Evolutionary conservation across 2,797 vertebrate species (phyloP).

Genomic region (Chiloscyllium punctatum): DNA sequence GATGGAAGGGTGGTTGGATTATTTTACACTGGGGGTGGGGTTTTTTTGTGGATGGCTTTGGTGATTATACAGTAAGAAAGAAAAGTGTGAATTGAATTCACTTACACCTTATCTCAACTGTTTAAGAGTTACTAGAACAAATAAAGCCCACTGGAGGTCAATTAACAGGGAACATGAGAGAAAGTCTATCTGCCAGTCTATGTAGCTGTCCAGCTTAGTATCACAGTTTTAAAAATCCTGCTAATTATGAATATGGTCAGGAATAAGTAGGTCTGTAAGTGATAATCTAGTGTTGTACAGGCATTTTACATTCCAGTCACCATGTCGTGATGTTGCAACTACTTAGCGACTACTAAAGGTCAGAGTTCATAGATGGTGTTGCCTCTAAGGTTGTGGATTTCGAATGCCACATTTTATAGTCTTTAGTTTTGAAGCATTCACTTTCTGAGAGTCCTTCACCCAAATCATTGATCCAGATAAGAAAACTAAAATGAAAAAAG

Average conservation of each 20-base stretch:
- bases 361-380: not conserved
- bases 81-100: not conserved
- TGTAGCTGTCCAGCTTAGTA: constrained; percentile 50
- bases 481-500: not conserved
- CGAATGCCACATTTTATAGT: not conserved
- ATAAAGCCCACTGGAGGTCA: constrained; percentile 63
- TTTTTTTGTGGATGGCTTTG: not conserved
- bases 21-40: not conserved
- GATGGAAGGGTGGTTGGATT: too few relatives aligned
- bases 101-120: not conserved
- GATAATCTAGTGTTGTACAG: not conserved
- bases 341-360: not conserved
- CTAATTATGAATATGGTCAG: constrained; percentile 13
- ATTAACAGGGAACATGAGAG: constrained; percentile 61
- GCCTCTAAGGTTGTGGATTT: not conserved
- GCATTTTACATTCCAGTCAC: not conserved
- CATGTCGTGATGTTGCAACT: not conserved
- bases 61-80: not conserved
- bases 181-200: constrained; percentile 53
- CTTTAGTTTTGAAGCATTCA: not conserved
- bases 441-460: too few relatives aligned
- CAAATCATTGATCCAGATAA: not conserved
- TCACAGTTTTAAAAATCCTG: not conserved
- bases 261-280: constrained; percentile 8
- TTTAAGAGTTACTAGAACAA: constrained; percentile 17